phyloP scores from a whole-genome alignment of 2,797 vertebrate species.

The Cossypha niveicapilla region DNA sequence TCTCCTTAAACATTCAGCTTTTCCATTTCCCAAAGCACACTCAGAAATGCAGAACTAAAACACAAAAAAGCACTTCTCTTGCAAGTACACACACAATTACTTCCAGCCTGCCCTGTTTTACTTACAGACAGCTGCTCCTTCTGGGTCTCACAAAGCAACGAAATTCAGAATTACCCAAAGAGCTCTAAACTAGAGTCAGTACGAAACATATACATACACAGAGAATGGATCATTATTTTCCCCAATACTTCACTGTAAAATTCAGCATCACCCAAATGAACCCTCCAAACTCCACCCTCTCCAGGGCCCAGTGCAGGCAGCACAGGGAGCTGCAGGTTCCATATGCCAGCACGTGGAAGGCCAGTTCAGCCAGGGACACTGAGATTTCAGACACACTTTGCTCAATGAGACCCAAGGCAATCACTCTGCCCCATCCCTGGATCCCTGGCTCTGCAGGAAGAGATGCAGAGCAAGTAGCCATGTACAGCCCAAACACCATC shows the following conservation, averaged over 20 bases:
- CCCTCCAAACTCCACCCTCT: not conserved
- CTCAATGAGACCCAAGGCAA: not conserved
- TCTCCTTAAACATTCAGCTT: not conserved
- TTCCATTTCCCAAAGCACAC: not conserved
- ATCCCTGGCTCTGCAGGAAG: not conserved
- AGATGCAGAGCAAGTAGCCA: not conserved
- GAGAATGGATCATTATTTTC: not conserved
- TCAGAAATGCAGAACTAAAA: not conserved
- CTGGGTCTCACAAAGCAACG: not conserved
- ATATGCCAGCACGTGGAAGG: not conserved
- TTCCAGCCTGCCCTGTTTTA: not conserved
- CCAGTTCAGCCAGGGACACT: not conserved
- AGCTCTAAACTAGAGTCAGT: not conserved
- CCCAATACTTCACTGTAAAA: not conserved
- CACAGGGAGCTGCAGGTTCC: not conserved
- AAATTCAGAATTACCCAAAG: not conserved
- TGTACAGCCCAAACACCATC: not conserved
- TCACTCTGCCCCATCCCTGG: too few relatives aligned
- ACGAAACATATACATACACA: fast-evolving
- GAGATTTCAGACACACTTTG: not conserved
- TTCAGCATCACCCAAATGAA: not conserved
- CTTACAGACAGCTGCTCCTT: not conserved
- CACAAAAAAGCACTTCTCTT: not conserved
- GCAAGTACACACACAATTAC: not conserved
- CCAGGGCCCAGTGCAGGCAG: not conserved